Evolutionary conservation across 2,888 invertebrate genomes (phyloP).

Genomic region (Eueremaeus valkanovi): DNA sequence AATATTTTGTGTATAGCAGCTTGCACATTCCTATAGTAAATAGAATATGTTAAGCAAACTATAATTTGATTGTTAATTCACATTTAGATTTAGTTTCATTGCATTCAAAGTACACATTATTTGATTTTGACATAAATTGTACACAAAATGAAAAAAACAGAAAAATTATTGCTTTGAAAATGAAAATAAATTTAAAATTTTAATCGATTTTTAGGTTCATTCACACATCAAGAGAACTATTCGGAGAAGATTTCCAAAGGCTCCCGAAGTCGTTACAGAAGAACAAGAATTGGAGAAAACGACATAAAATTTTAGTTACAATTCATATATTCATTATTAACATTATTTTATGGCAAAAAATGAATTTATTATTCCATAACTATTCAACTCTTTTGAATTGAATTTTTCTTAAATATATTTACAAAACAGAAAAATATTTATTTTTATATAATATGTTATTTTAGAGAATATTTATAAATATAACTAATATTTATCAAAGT

Average conservation of each 20-base stretch:
- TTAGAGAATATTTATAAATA: neutral
- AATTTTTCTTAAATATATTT: too few species aligned
- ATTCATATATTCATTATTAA: neutral
- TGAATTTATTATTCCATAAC: neutral
- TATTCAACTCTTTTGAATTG: neutral
- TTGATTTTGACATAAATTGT: neutral
- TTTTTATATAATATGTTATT: neutral
- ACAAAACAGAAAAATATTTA: neutral
- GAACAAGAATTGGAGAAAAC: slow-evolving; percentile 15
- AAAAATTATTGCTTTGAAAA: neutral
- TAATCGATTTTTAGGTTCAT: slow-evolving; percentile 27
- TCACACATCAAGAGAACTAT: slow-evolving; percentile 19
- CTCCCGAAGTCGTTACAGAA: neutral
- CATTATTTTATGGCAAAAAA: too few species aligned
- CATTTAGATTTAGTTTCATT: neutral
- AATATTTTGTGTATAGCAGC: too few species aligned
- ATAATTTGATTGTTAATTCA: neutral
- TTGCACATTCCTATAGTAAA: too few species aligned
- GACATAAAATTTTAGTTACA: neutral
- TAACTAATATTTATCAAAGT: slow-evolving; percentile 3
- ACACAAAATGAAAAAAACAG: neutral
- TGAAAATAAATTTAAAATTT: neutral
- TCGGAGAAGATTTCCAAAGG: slow-evolving; percentile 1
- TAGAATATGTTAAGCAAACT: too few species aligned
- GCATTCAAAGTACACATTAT: neutral